phyloP scores from a whole-genome alignment of 2,797 vertebrate genomes.

The Rhinella marina region DNA sequence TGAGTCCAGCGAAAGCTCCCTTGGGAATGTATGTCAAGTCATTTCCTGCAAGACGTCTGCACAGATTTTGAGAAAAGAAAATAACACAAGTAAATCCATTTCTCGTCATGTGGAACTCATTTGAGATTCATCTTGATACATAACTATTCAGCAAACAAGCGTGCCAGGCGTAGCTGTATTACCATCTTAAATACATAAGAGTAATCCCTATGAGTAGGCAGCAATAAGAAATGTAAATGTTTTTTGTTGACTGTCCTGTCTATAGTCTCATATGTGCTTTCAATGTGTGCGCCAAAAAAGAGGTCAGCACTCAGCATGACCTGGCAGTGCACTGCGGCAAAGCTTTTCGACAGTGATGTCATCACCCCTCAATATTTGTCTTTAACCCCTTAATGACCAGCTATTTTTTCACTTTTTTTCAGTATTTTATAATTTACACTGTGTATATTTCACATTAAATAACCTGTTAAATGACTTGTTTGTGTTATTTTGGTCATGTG shows the following conservation, averaged over 20 bases:
- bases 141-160: slow-evolving; percentile 60
- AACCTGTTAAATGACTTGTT: too few species aligned
- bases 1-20: slow-evolving; percentile 81
- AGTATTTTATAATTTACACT: too few species aligned
- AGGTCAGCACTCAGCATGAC: slow-evolving; percentile 29
- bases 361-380: too few species aligned
- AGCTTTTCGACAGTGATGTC: neutral
- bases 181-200: slow-evolving; percentile 55
- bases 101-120: slow-evolving; percentile 74
- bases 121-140: slow-evolving; percentile 57
- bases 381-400: too few species aligned
- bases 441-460: too few species aligned
- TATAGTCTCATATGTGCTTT: slow-evolving; percentile 12
- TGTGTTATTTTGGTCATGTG: too few species aligned
- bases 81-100: slow-evolving; percentile 66
- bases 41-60: slow-evolving; percentile 86
- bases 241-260: slow-evolving; percentile 26
- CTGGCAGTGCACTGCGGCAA: slow-evolving; percentile 4
- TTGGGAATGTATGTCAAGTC: slow-evolving; percentile 80
- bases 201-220: slow-evolving; percentile 4
- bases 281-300: slow-evolving; percentile 21
- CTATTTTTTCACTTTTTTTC: too few species aligned
- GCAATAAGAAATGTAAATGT: slow-evolving; percentile 25
- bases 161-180: slow-evolving; percentile 67
- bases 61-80: slow-evolving; percentile 68